Base-by-base conservation (phyloP, 2,113 vertebrate genomes). In the Ovis aries region DNA sequence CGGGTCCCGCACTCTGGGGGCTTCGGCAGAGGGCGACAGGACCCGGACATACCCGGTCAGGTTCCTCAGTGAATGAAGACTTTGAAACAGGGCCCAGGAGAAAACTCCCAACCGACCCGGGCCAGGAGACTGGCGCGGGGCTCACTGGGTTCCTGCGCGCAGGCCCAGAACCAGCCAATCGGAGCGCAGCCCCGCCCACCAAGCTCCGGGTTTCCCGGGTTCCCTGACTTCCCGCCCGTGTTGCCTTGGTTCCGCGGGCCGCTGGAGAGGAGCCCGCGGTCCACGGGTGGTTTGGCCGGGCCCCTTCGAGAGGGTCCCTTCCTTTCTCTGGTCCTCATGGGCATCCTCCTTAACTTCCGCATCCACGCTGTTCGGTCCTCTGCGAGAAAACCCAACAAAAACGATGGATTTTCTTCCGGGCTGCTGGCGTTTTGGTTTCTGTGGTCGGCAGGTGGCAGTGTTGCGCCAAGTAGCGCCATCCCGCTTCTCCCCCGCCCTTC, bases 131-230 rank as follows among this genome's bases (percentile, higher is more conserved):
- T 48, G 45, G 9, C 45, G 45, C 45, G 11, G 7, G 59, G 5
- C 10, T 7, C 14, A 14, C 33, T 1, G 2, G 5, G 14, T 14
- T 7, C 6, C 4, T 2, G 33, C 3, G 3, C 4, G 59, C 21
- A 60, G 16, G 23, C n/a, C 1, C 53, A n/a, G 31, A 83, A 31
- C 14, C 7, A 9, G 10, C 88, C 43, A 59, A 64, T 78, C 31
- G 1, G 5, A 11, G 25, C 43, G 6, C 33, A n/a, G 60, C 14
- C 13, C 17, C 21, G 13, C 4, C 10, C 57, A 3, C 14, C 12
- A 3, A 16, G 2, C 1, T 0, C 2, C 4, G 3, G 16, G 12
- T 14, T 6, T 86, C 17, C 17, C 1, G 3, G 14, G 1, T 3
- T 0, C 11, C 2, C 6, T 7, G 13, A 60, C 50, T 29, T 29